A percentile compares a stretch with the other conserved stretches of the same genome.
Evolutionary conservation across 2,797 vertebrate genomes (phyloP).

Genomic region (Sus cebifrons): DNA sequence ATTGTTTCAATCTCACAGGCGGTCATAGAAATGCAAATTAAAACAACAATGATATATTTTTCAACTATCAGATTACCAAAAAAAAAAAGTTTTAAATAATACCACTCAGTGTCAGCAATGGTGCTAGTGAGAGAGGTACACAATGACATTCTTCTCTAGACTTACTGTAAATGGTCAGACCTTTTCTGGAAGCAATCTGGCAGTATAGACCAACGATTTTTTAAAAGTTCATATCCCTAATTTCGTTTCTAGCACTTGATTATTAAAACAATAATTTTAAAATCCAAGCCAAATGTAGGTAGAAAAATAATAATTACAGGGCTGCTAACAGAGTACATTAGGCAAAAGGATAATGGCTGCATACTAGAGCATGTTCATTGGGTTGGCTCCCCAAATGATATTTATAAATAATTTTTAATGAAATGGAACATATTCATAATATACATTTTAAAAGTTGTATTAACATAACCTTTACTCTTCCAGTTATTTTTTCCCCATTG

Average conservation of each 20-base stretch:
- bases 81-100: slow-evolving; percentile 21
- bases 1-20: slow-evolving; percentile 39
- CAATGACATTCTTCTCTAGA: background rate
- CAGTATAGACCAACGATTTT: background rate
- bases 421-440: slow-evolving; percentile 34
- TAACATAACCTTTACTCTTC: background rate
- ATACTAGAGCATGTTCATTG: background rate
- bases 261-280: slow-evolving; percentile 44
- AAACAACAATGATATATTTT: slow-evolving; percentile 29
- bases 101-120: background rate
- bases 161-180: background rate
- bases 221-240: slow-evolving; percentile 15
- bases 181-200: background rate
- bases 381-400: background rate
- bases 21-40: slow-evolving; percentile 67
- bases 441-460: background rate
- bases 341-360: background rate
- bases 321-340: background rate
- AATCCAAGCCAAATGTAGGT: background rate
- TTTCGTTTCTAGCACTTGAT: slow-evolving; percentile 55
- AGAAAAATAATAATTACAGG: slow-evolving; percentile 27
- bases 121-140: background rate
- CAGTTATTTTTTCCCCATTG: background rate
- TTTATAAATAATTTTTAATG: slow-evolving; percentile 22
- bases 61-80: slow-evolving; percentile 44